Evolutionary conservation across 1,140 invertebrate species (phyloP), one percentile per base, ranked within the genome.

Genomic region (Eumeta japonica): DNA sequence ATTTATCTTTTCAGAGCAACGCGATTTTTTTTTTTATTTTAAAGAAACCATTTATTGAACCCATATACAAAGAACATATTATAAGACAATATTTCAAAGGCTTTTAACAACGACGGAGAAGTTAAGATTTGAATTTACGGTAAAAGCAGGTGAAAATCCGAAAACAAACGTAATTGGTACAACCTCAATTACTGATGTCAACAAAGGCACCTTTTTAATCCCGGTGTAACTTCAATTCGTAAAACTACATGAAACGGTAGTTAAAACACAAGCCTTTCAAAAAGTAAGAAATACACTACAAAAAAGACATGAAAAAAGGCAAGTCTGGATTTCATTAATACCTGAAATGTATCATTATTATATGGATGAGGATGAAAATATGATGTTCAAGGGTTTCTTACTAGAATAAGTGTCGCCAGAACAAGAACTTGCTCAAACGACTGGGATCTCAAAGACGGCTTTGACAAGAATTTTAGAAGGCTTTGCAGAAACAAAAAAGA

Each of bases 141-240:
- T 59, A 13, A 55, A 55, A 52, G 24, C 48, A 14, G 32, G 37
- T 42, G 49, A 46, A 20, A 55, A 65, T 46, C 35, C 44, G 14
- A 65, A 65, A 48, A 50, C 52, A 35, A 68, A 55, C 47, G 24
- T 51, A n/a, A 45, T 61, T n/a, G 50, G 48, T 37, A 35, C 63
- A 56, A 64, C 55, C 45, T 52, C 59, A 51, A 62, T 67, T 32
- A 48, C 18, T 10, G 43, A 55, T 36, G 2, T 14, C 10, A 39
- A 52, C 27, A 40, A 46, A 38, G 18, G 37, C 12, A 28, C 7
- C 3, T n/a, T 46, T 32, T 3, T 37, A 13, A 42, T 56, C 13
- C 48, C 54, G 35, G 48, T 51, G 12, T 10, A 45, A 39, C 37
- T 43, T 3, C 42, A 50, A 41, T 40, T 44, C 10, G 36, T 36